Evolutionary conservation across 2,797 vertebrate genomes (phyloP).

Genomic region (Acanthurus tractus): DNA sequence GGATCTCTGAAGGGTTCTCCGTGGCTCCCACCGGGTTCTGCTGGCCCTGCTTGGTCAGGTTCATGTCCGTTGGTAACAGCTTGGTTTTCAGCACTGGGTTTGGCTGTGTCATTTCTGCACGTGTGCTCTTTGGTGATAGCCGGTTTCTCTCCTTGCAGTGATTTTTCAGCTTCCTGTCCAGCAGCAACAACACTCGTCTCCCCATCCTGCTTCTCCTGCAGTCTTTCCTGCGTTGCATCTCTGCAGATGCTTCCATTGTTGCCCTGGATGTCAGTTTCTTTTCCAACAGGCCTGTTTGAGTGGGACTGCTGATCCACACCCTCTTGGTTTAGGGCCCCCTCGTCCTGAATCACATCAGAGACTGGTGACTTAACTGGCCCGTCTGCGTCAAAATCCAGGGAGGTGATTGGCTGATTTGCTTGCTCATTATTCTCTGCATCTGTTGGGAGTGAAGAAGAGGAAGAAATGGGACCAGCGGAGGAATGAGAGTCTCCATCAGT

Average conservation of each 20-base stretch:
- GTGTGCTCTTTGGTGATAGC: conserved; percentile 1
- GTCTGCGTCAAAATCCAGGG: conserved; percentile 2
- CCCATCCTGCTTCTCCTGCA: background rate
- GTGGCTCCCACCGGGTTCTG: conserved; percentile 15
- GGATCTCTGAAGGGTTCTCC: conserved; percentile 11
- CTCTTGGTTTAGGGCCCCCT: background rate
- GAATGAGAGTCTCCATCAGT: background rate
- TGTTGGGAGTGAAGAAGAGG: background rate
- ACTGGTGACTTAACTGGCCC: background rate
- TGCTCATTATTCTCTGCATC: conserved; percentile 3
- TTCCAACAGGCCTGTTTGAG: background rate
- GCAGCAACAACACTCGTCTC: background rate
- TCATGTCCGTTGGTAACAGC: background rate
- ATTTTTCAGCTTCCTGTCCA: background rate
- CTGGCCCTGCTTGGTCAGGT: background rate
- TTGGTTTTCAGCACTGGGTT: background rate
- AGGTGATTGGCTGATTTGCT: background rate
- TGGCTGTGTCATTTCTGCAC: conserved; percentile 51
- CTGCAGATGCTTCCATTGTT: background rate
- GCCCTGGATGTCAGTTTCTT: background rate
- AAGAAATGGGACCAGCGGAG: background rate
- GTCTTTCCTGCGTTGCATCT: background rate
- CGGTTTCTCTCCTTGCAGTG: conserved; percentile 9
- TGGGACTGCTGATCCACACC: background rate
- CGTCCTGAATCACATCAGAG: background rate